phyloP scores from a whole-genome alignment of 2,797 vertebrate genomes.

The Enteromius radiatus region DNA sequence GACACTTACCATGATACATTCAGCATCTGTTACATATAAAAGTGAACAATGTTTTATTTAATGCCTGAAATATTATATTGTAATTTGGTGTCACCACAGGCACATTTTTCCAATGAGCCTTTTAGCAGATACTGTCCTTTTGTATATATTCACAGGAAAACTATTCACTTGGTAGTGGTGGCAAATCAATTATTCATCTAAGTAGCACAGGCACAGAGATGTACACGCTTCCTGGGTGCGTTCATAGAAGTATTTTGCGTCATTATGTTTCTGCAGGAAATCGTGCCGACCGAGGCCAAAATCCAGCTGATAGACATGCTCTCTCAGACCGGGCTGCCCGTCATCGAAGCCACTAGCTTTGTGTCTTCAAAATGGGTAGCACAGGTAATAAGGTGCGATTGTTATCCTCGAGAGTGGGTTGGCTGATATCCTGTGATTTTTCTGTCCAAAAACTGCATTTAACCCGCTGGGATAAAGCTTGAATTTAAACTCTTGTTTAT shows the following conservation, averaged over 20 bases:
- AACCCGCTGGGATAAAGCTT: not conserved
- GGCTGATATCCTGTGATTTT: slow-evolving; percentile 70
- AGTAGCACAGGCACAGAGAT: not conserved
- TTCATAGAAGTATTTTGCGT: slow-evolving; percentile 62
- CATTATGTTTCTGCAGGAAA: slow-evolving; percentile 79
- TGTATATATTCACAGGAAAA: not conserved
- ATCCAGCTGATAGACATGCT: slow-evolving; percentile 94
- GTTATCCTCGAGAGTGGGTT: slow-evolving; percentile 38
- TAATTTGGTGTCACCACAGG: not conserved
- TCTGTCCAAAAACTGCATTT: slow-evolving; percentile 39
- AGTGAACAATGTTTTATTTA: not conserved
- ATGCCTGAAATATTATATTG: not conserved
- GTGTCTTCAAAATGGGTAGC: slow-evolving; percentile 96
- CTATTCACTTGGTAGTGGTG: not conserved
- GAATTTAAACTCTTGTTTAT: not conserved
- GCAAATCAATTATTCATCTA: slow-evolving; percentile 44
- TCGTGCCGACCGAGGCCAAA: slow-evolving; percentile 91
- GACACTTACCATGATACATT: not conserved
- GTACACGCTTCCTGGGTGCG: not conserved
- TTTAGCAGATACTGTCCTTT: not conserved
- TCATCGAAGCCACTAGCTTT: slow-evolving; percentile 95
- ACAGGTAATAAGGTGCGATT: slow-evolving; percentile 80
- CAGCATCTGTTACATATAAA: slow-evolving; percentile 8
- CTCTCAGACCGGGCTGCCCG: slow-evolving; percentile 88
- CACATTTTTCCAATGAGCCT: not conserved